These are phyloP conservation scores for Semotilus atromaculatus DNA, from an alignment of 2,797 vertebrate species.

Conservation along the genomic window DNA sequence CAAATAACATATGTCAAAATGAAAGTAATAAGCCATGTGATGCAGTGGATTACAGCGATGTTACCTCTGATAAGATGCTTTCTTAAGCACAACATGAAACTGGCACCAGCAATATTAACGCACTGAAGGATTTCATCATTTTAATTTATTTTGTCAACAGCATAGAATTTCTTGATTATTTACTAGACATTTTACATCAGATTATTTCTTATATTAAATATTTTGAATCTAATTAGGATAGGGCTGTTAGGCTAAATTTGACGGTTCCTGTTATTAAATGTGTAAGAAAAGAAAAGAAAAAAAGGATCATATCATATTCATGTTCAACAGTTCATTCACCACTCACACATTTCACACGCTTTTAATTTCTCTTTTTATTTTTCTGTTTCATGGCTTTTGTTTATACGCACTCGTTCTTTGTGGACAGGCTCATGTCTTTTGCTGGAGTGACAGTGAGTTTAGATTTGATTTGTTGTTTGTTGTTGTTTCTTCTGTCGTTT, in stretches of 20 bases:
- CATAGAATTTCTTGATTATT: background rate
- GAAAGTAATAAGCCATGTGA: background rate
- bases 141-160: background rate
- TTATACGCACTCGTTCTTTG: constrained; percentile 78
- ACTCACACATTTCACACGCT: constrained; percentile 59
- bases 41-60: background rate
- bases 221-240: background rate
- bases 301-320: constrained; percentile 8
- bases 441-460: constrained; percentile 81
- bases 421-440: constrained; percentile 81
- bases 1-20: background rate
- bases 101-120: background rate
- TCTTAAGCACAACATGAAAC: background rate
- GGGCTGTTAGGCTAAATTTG: background rate
- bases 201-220: background rate
- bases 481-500: constrained; percentile 60
- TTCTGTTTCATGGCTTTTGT: constrained; percentile 56
- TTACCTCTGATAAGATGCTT: background rate
- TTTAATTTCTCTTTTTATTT: constrained; percentile 56
- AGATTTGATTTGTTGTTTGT: constrained; percentile 78
- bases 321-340: constrained; percentile 36
- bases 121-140: background rate
- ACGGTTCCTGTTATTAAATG: background rate
- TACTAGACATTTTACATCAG: background rate
- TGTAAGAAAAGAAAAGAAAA: background rate